Evolutionary conservation across 2,113 vertebrate genomes (phyloP).

Genomic region (Shinisaurus crocodilurus): DNA sequence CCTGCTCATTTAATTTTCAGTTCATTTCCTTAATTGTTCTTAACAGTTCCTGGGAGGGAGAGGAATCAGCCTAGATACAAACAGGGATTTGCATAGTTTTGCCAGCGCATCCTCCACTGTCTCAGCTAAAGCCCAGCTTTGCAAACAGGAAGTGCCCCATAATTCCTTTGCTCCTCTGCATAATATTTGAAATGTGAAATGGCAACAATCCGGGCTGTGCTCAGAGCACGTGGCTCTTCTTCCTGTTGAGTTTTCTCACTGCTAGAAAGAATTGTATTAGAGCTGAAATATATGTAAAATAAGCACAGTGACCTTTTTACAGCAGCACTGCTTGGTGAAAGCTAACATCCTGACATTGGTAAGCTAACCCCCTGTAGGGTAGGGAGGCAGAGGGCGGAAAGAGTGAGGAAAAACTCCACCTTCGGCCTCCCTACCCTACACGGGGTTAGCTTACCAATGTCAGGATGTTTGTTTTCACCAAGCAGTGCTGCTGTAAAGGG

Average conservation of each 20-base stretch:
- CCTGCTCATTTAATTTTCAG: neutral
- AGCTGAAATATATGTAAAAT: neutral
- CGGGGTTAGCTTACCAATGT: neutral
- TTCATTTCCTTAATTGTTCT: neutral
- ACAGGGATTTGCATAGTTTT: slow-evolving; percentile 4
- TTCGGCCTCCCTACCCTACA: too few relatives aligned
- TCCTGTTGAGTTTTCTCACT: neutral
- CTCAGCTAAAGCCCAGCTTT: neutral
- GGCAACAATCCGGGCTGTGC: neutral
- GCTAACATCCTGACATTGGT: neutral
- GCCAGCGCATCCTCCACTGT: neutral
- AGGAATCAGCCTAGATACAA: neutral
- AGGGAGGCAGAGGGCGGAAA: neutral
- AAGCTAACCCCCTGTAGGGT: neutral
- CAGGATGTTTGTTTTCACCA: neutral
- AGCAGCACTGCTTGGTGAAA: neutral
- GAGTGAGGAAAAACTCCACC: neutral
- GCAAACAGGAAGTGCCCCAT: neutral
- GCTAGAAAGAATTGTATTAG: neutral
- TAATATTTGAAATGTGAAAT: neutral
- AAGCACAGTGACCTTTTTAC: neutral
- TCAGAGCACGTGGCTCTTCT: neutral
- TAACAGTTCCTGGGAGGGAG: slow-evolving; percentile 13
- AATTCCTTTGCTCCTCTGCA: neutral
- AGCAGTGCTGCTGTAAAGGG: neutral